A percentile compares a stretch with the other conserved stretches of the same genome.
phyloP scores from a whole-genome alignment of 2,888 invertebrate genomes.

The Drosophila maculinotata region DNA sequence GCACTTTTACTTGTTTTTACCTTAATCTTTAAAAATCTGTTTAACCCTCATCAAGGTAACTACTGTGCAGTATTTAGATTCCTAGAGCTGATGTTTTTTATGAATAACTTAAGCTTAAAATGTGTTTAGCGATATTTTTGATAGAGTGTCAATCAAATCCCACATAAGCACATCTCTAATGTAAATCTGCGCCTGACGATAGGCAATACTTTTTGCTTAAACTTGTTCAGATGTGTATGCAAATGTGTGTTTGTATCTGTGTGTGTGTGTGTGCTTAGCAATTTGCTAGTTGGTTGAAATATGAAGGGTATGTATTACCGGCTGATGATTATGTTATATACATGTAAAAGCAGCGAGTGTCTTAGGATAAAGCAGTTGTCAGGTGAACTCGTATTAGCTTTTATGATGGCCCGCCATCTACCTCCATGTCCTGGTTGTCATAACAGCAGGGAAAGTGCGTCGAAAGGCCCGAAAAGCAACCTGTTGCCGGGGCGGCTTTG shows the following conservation, averaged over 20 bases:
- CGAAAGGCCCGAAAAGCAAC: slow-evolving; percentile 35
- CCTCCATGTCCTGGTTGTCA: slow-evolving; percentile 26
- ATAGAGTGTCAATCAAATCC: background rate
- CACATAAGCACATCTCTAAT: background rate
- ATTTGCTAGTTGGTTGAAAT: slow-evolving; percentile 50
- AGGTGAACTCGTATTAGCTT: slow-evolving; percentile 55
- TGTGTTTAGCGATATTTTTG: too few relatives aligned
- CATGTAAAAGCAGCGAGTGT: slow-evolving; percentile 42
- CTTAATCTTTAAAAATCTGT: too few relatives aligned
- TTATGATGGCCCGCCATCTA: slow-evolving; percentile 57
- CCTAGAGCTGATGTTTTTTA: too few relatives aligned
- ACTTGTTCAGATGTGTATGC: background rate
- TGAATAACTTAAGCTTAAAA: too few relatives aligned
- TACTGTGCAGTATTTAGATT: too few relatives aligned
- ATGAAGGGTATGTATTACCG: slow-evolving; percentile 36
- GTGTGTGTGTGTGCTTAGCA: slow-evolving; percentile 13
- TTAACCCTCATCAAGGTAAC: too few relatives aligned
- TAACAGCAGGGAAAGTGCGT: slow-evolving; percentile 58
- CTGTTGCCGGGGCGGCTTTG: slow-evolving; percentile 43
- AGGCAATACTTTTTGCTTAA: slow-evolving; percentile 1
- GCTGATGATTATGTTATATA: slow-evolving; percentile 62
- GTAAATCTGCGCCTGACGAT: slow-evolving; percentile 10
- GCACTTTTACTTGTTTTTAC: too few relatives aligned
- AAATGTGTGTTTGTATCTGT: background rate
- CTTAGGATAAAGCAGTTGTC: slow-evolving; percentile 46